Evolutionary conservation across 1,140 invertebrate genomes (phyloP).

Genomic region (Elysia chlorotica): DNA sequence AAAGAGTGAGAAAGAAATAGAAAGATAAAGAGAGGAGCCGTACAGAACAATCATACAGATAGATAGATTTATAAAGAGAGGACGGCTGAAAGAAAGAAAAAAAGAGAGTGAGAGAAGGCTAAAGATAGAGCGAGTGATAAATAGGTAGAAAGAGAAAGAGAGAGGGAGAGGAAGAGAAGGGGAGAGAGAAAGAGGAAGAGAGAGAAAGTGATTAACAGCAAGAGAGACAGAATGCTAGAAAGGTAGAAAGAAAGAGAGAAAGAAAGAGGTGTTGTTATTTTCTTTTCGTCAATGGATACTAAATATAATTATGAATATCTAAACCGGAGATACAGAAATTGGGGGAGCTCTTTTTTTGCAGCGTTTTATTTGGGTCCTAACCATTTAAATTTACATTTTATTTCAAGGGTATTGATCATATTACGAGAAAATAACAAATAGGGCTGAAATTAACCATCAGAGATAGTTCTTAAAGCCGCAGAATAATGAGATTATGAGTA

Average conservation of each 20-base stretch:
- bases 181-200: not conserved
- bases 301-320: not conserved
- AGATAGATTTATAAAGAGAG: not conserved
- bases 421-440: too few species aligned
- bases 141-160: not conserved
- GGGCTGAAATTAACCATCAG: too few species aligned
- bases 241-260: not conserved
- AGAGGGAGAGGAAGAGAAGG: constrained; percentile 5
- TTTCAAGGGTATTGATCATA: too few species aligned
- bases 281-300: not conserved
- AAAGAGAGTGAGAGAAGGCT: not conserved
- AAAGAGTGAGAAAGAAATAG: not conserved
- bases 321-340: not conserved
- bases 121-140: not conserved
- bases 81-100: not conserved
- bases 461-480: too few species aligned
- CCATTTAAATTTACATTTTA: too few species aligned
- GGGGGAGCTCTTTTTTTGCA: not conserved
- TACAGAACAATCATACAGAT: too few species aligned
- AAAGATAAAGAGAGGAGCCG: not conserved
- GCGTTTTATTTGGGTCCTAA: not conserved
- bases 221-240: not conserved
- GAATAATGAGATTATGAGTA: too few species aligned
- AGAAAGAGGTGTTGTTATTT: not conserved
- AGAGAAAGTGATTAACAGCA: not conserved